Evolutionary conservation across 2,113 vertebrate species (phyloP).

Genomic region (Panthera uncia): DNA sequence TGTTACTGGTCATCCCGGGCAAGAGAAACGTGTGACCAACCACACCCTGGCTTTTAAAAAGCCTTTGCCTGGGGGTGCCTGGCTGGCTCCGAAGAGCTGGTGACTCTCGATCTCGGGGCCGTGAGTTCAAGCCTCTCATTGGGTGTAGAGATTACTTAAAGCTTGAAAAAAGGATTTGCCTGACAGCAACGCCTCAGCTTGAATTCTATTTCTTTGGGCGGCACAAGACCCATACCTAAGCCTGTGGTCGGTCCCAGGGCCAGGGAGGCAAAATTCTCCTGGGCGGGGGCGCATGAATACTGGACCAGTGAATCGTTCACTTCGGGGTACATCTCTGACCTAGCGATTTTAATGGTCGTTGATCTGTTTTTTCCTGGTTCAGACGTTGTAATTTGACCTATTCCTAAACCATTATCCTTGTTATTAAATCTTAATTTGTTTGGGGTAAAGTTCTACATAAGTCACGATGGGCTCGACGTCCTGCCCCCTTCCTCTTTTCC

Average conservation of each 20-base stretch:
- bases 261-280: neutral
- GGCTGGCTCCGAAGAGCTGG: too few species aligned
- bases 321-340: neutral
- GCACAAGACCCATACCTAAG: neutral
- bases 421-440: neutral
- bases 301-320: rapidly evolving
- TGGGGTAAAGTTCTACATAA: neutral
- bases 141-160: too few species aligned
- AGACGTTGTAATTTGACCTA: neutral
- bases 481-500: neutral
- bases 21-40: neutral
- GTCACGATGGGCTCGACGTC: neutral
- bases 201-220: rapidly evolving
- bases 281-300: neutral
- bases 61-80: too few species aligned
- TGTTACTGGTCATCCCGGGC: neutral
- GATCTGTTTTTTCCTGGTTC: neutral
- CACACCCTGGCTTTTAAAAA: too few species aligned
- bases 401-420: neutral
- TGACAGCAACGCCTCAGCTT: neutral
- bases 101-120: too few species aligned
- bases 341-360: neutral
- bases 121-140: too few species aligned
- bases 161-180: neutral
- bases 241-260: neutral